A percentile compares a stretch with the other conserved stretches of the same genome.
phyloP scores from a whole-genome alignment of 2,113 vertebrate species.

The Clupea harengus region DNA sequence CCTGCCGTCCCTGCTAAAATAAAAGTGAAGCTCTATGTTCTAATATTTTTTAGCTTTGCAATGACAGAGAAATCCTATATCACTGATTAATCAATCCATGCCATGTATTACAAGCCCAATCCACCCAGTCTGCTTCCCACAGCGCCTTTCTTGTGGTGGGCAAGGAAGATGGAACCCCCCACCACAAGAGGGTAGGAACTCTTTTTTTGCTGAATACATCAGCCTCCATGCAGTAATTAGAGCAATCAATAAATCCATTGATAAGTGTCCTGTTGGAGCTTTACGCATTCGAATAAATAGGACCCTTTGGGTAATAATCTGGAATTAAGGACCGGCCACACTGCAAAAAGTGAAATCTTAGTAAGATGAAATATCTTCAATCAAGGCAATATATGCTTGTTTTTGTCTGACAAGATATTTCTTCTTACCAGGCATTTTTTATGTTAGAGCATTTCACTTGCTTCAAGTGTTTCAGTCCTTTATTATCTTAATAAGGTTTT shows the following conservation, averaged over 20 bases:
- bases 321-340: not conserved
- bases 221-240: constrained; percentile 39
- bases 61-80: not conserved
- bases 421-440: too few relatives aligned
- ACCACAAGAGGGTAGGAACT: not conserved
- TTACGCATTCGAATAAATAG: not conserved
- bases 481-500: too few relatives aligned
- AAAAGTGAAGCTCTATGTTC: not conserved
- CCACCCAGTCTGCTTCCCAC: not conserved
- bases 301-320: not conserved
- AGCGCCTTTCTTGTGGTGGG: not conserved
- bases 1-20: not conserved
- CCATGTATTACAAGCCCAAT: not conserved
- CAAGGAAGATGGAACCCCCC: not conserved
- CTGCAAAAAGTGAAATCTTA: too few relatives aligned
- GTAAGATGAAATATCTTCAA: too few relatives aligned
- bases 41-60: not conserved
- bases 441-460: too few relatives aligned
- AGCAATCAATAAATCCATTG: constrained; percentile 36
- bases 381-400: too few relatives aligned
- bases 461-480: too few relatives aligned
- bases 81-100: not conserved
- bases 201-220: not conserved
- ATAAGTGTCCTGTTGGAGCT: constrained; percentile 21
- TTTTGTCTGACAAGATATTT: too few relatives aligned